Conservation (phyloP, 2,113 vertebrate genomes). For the Leptocoma aspasia region DNA sequence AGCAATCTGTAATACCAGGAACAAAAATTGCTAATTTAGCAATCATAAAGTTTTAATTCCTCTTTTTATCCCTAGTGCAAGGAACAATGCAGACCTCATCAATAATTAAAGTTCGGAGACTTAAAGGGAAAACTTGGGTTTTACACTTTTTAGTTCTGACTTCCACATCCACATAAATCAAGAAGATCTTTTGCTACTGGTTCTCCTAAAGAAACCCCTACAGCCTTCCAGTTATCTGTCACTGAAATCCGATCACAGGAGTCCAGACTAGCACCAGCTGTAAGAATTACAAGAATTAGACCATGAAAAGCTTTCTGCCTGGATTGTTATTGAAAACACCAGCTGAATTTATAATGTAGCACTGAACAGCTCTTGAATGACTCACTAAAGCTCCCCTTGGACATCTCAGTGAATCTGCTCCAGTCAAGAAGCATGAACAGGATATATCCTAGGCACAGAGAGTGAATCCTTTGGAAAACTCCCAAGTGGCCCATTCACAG, state of each 20-base stretch:
- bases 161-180: not conserved
- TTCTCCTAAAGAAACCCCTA: not conserved
- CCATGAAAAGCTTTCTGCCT: not conserved
- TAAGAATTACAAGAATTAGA: not conserved
- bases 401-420: not conserved
- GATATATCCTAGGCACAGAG: not conserved
- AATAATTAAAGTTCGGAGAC: not conserved
- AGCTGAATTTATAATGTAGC: not conserved
- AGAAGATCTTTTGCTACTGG: not conserved
- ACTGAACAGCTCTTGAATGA: not conserved
- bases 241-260: not conserved
- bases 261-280: not conserved
- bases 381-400: not conserved
- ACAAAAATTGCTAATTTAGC: not conserved
- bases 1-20: not conserved
- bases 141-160: not conserved
- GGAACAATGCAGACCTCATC: not conserved
- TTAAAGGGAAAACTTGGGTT: not conserved
- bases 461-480: not conserved
- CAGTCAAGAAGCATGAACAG: not conserved
- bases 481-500: not conserved
- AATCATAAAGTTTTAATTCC: not conserved
- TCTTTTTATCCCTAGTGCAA: not conserved
- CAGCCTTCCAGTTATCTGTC: not conserved
- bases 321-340: not conserved